A percentile compares a stretch with the other conserved stretches of the same genome.
phyloP scores from a whole-genome alignment of 2,888 invertebrate species.

The Eristalis arbustorum region DNA sequence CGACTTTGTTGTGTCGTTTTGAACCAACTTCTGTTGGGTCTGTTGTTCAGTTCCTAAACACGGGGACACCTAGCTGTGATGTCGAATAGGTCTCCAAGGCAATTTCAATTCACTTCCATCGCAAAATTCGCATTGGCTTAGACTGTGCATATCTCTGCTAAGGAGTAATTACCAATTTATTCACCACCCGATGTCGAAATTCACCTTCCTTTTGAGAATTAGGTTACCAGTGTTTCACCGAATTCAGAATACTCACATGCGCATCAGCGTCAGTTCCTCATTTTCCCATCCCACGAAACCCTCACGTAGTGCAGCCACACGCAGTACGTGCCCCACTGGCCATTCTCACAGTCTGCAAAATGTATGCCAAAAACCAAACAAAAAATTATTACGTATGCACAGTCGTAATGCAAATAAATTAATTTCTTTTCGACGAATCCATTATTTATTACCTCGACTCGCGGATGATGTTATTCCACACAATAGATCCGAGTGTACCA shows the following conservation, averaged over 20 bases:
- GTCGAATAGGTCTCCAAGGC: too few species aligned
- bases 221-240: not conserved
- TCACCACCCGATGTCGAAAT: too few species aligned
- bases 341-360: constrained; percentile 42
- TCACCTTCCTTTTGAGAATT: too few species aligned
- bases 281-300: not conserved
- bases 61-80: too few species aligned
- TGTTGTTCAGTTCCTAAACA: too few species aligned
- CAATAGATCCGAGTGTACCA: constrained; percentile 1
- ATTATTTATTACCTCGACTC: constrained; percentile 29
- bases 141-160: too few species aligned
- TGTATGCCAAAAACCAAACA: constrained; percentile 53
- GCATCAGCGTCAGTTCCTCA: not conserved
- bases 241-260: not conserved
- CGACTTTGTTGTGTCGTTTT: too few species aligned
- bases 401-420: constrained; percentile 24
- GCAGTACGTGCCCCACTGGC: constrained; percentile 49
- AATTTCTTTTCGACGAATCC: constrained; percentile 22
- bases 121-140: too few species aligned
- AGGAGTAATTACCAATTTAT: too few species aligned
- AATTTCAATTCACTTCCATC: too few species aligned
- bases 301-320: constrained; percentile 20
- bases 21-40: too few species aligned
- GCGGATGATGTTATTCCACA: constrained; percentile 14
- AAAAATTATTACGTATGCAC: constrained; percentile 57